Percentiles rank a stretch among this genome's conserved stretches.
These are phyloP conservation scores for Antheraea yamamai DNA, from an alignment of 2,888 invertebrate genomes.

Conservation along the genomic window DNA sequence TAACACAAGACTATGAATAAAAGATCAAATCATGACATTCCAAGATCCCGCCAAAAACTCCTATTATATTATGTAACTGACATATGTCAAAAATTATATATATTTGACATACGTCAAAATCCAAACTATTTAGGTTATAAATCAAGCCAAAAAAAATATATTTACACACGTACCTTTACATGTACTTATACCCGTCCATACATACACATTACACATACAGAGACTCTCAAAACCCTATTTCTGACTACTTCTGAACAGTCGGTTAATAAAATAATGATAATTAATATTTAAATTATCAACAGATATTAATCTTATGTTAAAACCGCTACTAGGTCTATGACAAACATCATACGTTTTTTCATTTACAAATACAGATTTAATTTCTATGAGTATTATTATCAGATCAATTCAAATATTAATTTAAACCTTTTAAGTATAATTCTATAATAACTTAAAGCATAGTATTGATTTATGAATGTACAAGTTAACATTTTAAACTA, in stretches of 20 bases:
- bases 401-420: background rate
- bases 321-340: background rate
- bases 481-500: background rate
- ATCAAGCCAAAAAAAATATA: no score
- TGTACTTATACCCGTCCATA: no score
- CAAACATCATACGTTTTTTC: background rate
- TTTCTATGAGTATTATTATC: slow-evolving; percentile 1
- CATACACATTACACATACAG: background rate
- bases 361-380: background rate
- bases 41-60: no score
- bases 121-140: no score
- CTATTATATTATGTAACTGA: no score
- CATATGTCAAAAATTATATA: no score
- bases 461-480: background rate
- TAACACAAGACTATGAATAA: no score
- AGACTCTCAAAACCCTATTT: no score
- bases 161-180: no score
- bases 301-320: background rate
- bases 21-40: no score
- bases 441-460: background rate
- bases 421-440: background rate
- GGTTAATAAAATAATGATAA: background rate
- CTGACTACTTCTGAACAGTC: no score
- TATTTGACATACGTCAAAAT: no score
- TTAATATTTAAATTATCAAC: background rate